Base-by-base conservation (phyloP, 2,797 vertebrate species). In the Hypotaenidia philippensis region DNA sequence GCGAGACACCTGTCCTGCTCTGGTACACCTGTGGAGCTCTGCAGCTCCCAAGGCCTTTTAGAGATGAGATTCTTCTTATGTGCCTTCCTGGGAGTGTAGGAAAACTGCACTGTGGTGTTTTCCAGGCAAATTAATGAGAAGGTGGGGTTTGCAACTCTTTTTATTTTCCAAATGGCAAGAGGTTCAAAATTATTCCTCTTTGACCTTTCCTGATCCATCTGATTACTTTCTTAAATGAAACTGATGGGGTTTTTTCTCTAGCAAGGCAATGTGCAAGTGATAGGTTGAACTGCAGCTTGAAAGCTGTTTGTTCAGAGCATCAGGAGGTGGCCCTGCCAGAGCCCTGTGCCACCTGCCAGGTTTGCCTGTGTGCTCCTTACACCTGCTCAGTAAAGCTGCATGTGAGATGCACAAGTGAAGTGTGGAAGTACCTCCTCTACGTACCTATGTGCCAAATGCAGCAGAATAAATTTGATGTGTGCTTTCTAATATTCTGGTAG, bases 81-180 rank as follows among this genome's bases (percentile, higher is more conserved):
- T 84, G 32, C 40, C 38, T 44, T 89, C 32, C n/a, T 75, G 15
- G 40, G 31, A 64, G 32, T 2, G 15, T 17, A 80, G 47, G 16
- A 47, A 41, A 50, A 57, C 29, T 68, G 36, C n/a, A 26, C 6
- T 34, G 38, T 59, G 20, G 19, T 78, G 23, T 78, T 94, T 76
- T 72, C 45, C 13, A 29, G 78, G n/a, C 11, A 83, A 81, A 57
- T 75, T 0, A 5, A 21, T 25, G 44, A 31, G 59, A 53, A 76
- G 31, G 27, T 64, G 50, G 26, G 25, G 16, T 53, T 71, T 0
- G 0, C 34, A 71, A 21, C 19, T 16, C 29, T 32, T 0, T 25
- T 40, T 70, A 7, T 74, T 84, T 94, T 82, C 31, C 40, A 64
- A 45, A 70, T 44, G 8, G 16, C 26, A 47, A 6, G 23, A 69